These are phyloP conservation scores for Sebastes schlegelii DNA, from an alignment of 2,113 vertebrate genomes.

Conservation along the genomic window DNA sequence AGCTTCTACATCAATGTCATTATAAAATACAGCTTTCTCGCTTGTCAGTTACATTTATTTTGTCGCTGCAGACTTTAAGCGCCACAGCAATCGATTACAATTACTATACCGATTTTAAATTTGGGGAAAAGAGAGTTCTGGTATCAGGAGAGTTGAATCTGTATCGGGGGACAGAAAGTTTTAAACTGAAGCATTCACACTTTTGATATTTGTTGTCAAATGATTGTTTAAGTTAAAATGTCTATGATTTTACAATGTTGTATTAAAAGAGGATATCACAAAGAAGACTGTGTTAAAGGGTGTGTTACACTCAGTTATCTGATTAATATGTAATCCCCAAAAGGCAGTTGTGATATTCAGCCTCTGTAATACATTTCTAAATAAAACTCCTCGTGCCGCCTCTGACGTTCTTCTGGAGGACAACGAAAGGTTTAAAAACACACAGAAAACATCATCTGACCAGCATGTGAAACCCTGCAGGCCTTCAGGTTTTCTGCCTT, in stretches of 20 bases:
- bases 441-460: conserved; percentile 66
- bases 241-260: neutral
- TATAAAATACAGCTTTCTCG: too few species aligned
- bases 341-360: neutral
- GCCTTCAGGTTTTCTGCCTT: neutral
- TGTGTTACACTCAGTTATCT: neutral
- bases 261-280: neutral
- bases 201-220: neutral
- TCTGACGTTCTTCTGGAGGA: too few species aligned
- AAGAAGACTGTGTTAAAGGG: neutral
- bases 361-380: rapidly evolving
- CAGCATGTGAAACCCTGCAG: conserved; percentile 56
- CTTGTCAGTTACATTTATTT: too few species aligned
- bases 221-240: neutral
- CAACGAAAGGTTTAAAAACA: too few species aligned
- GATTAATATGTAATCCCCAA: neutral
- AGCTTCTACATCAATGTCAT: too few species aligned
- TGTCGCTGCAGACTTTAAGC: too few species aligned
- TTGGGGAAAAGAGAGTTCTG: too few species aligned
- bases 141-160: too few species aligned
- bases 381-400: neutral
- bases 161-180: too few species aligned
- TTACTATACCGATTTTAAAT: too few species aligned
- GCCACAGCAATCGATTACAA: too few species aligned
- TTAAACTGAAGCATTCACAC: neutral